Base-by-base conservation (phyloP, 2,797 vertebrate species). In the Chromobotia macracanthus region DNA sequence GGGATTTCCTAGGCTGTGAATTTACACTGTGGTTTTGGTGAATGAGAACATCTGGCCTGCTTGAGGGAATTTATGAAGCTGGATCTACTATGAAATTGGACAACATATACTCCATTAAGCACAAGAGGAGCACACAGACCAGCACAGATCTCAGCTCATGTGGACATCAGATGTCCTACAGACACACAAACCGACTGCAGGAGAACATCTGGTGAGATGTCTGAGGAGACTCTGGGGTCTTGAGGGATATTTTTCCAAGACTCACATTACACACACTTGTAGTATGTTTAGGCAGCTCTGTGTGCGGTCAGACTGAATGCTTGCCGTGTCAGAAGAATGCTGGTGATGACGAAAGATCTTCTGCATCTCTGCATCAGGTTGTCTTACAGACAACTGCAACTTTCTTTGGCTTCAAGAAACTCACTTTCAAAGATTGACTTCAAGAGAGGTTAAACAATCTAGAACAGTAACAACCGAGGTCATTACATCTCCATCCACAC, bases 131-230 rank as follows among this genome's bases (percentile, higher is more conserved):
- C n/a, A n/a, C n/a, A 31, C 31, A 31, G 51, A 55, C 19, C 4
- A 38, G 64, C 28, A 13, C 8, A 44, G 12, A 18, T 77, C 38
- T 64, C 55, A 38, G 55, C 48, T 46, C 70, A 72, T 78, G 66
- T 63, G 66, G 38, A 35, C 41, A 69, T 81, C 51, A 70, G 71
- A 25, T 65, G 70, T 56, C 55, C 55, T 56, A 19, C 18, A 80
- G 46, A 70, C 64, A 69, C 23, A 67, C 35, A 64, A n/a, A 70
- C 53, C 53, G 25, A 56, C 35, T 6, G 18, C 23, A 13, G 19
- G 38, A 44, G 71, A 56, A 65, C 72, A 81, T 66, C 74, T 72
- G 68, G 25, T 28, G 67, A 66, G 70, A 41, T 76, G 76, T 55
- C 51, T 19, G 51, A 10, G 23, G 55, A 23, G 9, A 23, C 55